Base-by-base conservation (phyloP, 2,888 invertebrate species). In the Dinocampus coccinellae region DNA sequence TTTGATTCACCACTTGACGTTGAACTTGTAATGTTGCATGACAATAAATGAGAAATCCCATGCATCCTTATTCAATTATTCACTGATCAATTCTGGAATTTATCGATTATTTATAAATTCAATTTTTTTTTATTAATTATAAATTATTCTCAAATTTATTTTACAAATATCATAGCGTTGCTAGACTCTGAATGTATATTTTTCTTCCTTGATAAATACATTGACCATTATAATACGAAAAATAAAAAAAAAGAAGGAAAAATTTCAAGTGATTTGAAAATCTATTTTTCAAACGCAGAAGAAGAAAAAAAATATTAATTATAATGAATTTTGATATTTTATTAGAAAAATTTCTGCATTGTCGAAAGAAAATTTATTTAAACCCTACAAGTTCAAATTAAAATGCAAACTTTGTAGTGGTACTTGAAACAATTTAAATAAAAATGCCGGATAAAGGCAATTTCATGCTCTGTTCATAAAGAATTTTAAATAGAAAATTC, bases 1-100 rank as follows among this genome's bases (percentile, higher is more conserved):
- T 68, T 73, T 60, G 68, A 80, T 72, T 77, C 77, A 62, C 66
- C 73, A 53, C 74, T 75, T 13, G 72, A 75, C 88, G 89, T 90
- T 89, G 81, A 89, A 83, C 73, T 90, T 89, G 81, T 89, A 83
- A 73, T 72, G 26, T 83, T 79, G 52, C 82, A 82, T 3, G 83
- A 81, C 52, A 85, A 73, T 6, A 84, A 76, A 81, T 90, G 88
- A 61, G 89, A 84, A 53, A 90, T 78, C 6, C 90, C 89, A 80
- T 90, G 89, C 90, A 90, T 90, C 81, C 85, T 88, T 62, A 72
- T 22, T 22, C 47, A 36, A 69, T 71, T 39, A 66, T 26, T 24
- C 33, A 29, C 3, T n/a, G n/a, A 20, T 33, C 26, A 26, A 53
- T 61, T 33, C 24, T 36, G 26, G 36, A 16, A 26, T 62, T 69